Evolutionary conservation across 2,797 vertebrate genomes (phyloP).

Genomic region (Odontamblyopus lacepedii): DNA sequence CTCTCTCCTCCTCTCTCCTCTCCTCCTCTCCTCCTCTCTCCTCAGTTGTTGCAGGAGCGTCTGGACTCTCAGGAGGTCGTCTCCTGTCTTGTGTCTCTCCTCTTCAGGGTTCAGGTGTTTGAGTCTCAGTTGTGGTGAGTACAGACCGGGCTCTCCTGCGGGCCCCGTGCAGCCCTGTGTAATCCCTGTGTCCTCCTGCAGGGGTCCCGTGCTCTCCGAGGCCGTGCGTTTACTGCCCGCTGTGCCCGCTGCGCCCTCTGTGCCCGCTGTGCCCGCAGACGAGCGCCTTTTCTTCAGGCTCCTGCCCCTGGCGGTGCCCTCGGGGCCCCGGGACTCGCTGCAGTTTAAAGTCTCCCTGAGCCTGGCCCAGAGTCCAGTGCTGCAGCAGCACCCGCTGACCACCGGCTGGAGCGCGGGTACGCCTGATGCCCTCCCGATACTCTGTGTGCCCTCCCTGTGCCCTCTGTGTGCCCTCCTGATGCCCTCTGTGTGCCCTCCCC

Average conservation of each 20-base stretch:
- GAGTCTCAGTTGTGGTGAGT: conserved; percentile 80
- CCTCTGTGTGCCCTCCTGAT: no score
- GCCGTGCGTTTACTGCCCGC: conserved; percentile 76
- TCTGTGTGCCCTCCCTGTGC: no score
- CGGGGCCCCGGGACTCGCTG: conserved; percentile 57
- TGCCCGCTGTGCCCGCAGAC: conserved; percentile 46
- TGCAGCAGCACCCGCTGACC: conserved; percentile 81
- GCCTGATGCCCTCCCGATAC: no score
- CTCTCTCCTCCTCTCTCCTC: no score
- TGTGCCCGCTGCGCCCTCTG: conserved; percentile 9
- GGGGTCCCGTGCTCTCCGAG: conserved; percentile 79
- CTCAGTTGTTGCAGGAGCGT: conserved; percentile 73
- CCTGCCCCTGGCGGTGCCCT: conserved; percentile 82
- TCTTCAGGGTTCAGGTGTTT: conserved; percentile 76
- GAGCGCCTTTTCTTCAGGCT: conserved; percentile 74
- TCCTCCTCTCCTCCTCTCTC: no score
- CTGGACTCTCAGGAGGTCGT: conserved; percentile 77
- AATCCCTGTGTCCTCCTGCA: conserved; percentile 36
- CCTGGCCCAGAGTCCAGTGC: conserved; percentile 76
- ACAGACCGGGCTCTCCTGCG: conserved; percentile 14
- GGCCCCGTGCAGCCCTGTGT: neutral
- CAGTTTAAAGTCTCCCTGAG: conserved; percentile 73
- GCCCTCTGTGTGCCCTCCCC: no score
- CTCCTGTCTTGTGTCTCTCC: conserved; percentile 80
- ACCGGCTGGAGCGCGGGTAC: neutral